These are phyloP conservation scores for Apistogramma diplotaenia DNA, from an alignment of 2,113 vertebrate species.

Conservation along the genomic window DNA sequence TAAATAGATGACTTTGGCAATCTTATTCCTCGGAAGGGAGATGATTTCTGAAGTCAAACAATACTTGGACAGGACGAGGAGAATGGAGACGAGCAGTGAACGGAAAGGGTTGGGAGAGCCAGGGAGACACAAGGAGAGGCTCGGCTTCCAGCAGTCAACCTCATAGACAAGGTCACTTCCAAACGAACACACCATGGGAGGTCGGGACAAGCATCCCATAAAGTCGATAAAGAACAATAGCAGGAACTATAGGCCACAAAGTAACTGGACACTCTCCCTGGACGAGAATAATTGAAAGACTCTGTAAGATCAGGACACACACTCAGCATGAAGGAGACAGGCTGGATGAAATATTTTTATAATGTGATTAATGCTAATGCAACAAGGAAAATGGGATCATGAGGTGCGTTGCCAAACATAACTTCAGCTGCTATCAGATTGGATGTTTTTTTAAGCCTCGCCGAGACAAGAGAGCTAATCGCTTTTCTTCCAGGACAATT, in stretches of 20 bases:
- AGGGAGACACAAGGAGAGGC: slow-evolving; percentile 54
- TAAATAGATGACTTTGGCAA: slow-evolving; percentile 1
- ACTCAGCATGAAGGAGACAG: slow-evolving; percentile 57
- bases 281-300: slow-evolving; percentile 74
- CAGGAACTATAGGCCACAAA: slow-evolving; percentile 83
- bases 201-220: slow-evolving; percentile 79
- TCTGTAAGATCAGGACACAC: slow-evolving; percentile 58
- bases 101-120: slow-evolving; percentile 72
- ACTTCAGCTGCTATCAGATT: slow-evolving; percentile 14
- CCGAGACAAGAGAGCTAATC: not conserved
- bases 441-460: slow-evolving; percentile 21
- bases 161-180: slow-evolving; percentile 77
- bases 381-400: slow-evolving; percentile 48
- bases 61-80: not conserved
- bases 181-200: slow-evolving; percentile 69
- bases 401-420: slow-evolving; percentile 37
- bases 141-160: slow-evolving; percentile 55
- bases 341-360: slow-evolving; percentile 61
- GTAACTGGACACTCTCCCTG: slow-evolving; percentile 81
- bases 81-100: slow-evolving; percentile 47
- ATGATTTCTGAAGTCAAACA: slow-evolving; percentile 23
- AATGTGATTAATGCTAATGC: slow-evolving; percentile 64
- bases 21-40: not conserved
- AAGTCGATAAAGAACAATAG: slow-evolving; percentile 91
- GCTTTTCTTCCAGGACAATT: not conserved